Conservation (phyloP, 2,797 vertebrate species). For the Cottoperca gobio region DNA sequence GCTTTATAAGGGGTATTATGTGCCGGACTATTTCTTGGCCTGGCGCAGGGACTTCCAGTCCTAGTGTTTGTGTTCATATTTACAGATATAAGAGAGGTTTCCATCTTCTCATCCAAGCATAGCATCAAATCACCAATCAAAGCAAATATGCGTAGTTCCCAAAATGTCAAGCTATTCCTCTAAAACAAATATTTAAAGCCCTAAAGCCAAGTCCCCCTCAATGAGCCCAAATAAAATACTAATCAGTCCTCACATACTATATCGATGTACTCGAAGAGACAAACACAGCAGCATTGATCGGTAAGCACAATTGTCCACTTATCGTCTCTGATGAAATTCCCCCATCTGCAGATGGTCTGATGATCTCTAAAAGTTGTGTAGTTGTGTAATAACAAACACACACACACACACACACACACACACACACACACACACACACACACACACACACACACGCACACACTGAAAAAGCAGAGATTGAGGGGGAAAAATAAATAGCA, state of each 20-base stretch:
- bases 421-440: not conserved
- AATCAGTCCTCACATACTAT: not conserved
- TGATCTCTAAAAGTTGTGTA: conserved; percentile 40
- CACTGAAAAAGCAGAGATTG: not conserved
- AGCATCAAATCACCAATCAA: no score
- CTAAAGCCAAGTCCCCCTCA: not conserved
- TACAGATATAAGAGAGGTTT: not conserved
- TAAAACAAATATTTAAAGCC: not conserved
- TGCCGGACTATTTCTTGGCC: not conserved
- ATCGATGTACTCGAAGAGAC: not conserved
- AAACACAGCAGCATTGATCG: not conserved
- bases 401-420: not conserved
- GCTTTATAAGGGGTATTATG: no score
- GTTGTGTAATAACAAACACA: conserved; percentile 48
- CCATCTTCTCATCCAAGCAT: no score
- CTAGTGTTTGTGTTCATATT: not conserved
- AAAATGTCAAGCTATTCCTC: not conserved
- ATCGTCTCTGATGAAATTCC: conserved; percentile 32
- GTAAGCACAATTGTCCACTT: conserved; percentile 21
- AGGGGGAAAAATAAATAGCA: conserved; percentile 21
- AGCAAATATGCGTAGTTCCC: not conserved
- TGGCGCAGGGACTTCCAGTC: not conserved
- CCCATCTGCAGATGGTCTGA: conserved; percentile 41
- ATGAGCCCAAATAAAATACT: not conserved
- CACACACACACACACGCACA: not conserved